phyloP scores from a whole-genome alignment of 2,888 invertebrate genomes.

The Seladonia tumulorum region DNA sequence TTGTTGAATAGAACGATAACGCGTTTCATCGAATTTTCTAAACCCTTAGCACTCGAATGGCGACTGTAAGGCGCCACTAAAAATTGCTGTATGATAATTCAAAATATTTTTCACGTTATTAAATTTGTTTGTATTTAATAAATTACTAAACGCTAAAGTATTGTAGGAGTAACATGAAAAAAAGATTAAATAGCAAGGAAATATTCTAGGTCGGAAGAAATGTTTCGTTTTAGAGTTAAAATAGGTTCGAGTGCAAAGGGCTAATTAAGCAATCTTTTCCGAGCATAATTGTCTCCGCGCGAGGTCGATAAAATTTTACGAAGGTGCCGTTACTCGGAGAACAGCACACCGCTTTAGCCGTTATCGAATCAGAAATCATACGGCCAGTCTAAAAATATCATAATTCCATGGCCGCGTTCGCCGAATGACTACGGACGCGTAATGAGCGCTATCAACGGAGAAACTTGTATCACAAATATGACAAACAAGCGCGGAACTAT shows the following conservation, averaged over 20 bases:
- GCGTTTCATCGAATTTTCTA: no score
- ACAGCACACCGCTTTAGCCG: slow-evolving; percentile 22
- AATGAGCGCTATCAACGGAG: slow-evolving; percentile 33
- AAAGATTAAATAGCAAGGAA: no score
- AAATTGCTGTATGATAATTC: no score
- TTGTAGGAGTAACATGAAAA: no score
- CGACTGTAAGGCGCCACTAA: no score
- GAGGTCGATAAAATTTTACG: slow-evolving; percentile 4
- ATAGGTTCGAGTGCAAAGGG: no score
- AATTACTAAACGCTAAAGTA: no score
- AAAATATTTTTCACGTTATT: no score
- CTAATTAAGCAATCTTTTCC: not conserved
- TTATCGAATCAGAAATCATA: slow-evolving; percentile 25
- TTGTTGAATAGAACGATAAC: not conserved
- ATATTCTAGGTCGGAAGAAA: no score
- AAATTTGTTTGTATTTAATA: no score
- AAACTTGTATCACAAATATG: slow-evolving; percentile 32
- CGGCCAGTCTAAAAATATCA: slow-evolving; percentile 7
- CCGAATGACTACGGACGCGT: slow-evolving; percentile 12
- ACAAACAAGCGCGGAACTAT: slow-evolving; percentile 54
- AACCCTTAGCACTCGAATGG: no score
- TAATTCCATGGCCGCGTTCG: slow-evolving; percentile 4
- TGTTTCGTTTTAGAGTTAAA: no score
- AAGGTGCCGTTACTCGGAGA: not conserved
- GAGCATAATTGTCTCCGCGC: not conserved